Base-by-base conservation (phyloP, 2,888 invertebrate genomes). In the Habrosyne pyritoides region DNA sequence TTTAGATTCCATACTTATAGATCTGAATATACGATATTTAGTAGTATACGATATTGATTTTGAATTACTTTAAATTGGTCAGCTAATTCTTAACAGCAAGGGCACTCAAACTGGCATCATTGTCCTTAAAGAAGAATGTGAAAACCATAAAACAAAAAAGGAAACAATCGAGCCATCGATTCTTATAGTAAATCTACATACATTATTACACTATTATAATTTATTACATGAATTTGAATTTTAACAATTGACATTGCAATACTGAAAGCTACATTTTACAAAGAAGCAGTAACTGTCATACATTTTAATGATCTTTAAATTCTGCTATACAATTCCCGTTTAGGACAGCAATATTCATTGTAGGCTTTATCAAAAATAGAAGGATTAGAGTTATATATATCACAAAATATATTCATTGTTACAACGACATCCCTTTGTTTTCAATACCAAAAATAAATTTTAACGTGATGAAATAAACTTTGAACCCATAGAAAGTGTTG, bases 331-430 rank as follows among this genome's bases (percentile, higher is more conserved):
- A 88, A 87, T 87, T 90, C 87, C 89, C 79, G 70, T 82, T 79
- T 76, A 73, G 67, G 70, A 84, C 80, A 84, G 87, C 84, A 86
- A 89, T 87, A 88, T 81, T 84, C 65, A 75, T 86, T 76, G 85
- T 86, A 88, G 89, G 89, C 89, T 86, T 86, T 92, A 92, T 92
- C 92, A 92, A 92, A 92, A 92, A 92, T 92, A 92, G 89, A 90
- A 90, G 89, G 89, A 83, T 89, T 87, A 91, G 81, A 89, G 85
- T 89, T 81, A 88, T 88, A 89, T 86, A 90, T 90, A 91, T 91
- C 91, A 91, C 90, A 92, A 92, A 92, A 92, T 92, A 91, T 90
- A 91, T 91, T 89, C 87, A 90, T 89, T 87, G 88, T 86, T 84
- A 83, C 79, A 83, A 84, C 81, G 75, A 83, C 65, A 79, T 75